A percentile compares a stretch with the other conserved stretches of the same genome.
phyloP scores from a whole-genome alignment of 2,888 invertebrate genomes.

The Brachypalpus laphriformis region DNA sequence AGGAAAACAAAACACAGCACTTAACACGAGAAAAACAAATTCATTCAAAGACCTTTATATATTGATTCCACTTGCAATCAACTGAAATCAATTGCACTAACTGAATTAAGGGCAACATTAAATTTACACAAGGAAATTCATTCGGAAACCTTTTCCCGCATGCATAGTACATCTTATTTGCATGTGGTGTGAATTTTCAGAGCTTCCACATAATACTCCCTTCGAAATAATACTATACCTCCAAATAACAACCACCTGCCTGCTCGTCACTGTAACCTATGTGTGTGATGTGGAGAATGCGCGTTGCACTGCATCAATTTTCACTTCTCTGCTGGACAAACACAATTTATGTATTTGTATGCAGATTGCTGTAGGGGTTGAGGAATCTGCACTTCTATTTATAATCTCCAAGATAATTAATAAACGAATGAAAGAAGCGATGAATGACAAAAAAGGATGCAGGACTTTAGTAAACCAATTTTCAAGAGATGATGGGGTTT shows the following conservation, averaged over 20 bases:
- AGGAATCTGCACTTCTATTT: background rate
- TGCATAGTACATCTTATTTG: conserved; percentile 29
- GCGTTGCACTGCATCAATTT: conserved; percentile 57
- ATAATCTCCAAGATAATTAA: background rate
- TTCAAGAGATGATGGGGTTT: no score
- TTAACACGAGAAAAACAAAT: background rate
- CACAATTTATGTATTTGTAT: background rate
- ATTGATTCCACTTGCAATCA: conserved; percentile 55
- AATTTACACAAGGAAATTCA: conserved; percentile 52
- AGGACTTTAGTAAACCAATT: no score
- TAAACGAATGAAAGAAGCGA: background rate
- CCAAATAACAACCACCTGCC: conserved; percentile 60
- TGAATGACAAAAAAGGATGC: no score
- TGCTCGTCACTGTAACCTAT: conserved; percentile 24
- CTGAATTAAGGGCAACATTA: conserved; percentile 63
- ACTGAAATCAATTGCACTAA: conserved; percentile 66
- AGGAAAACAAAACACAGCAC: conserved; percentile 3
- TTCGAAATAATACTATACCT: conserved; percentile 18
- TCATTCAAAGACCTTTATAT: conserved; percentile 5
- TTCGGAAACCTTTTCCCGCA: conserved; percentile 41
- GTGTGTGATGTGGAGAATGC: conserved; percentile 55
- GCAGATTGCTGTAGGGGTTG: background rate
- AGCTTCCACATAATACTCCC: conserved; percentile 50
- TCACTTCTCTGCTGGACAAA: conserved; percentile 30
- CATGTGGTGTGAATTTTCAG: conserved; percentile 42